Conservation (phyloP, 2,888 invertebrate genomes). For the Patella caerulea region DNA sequence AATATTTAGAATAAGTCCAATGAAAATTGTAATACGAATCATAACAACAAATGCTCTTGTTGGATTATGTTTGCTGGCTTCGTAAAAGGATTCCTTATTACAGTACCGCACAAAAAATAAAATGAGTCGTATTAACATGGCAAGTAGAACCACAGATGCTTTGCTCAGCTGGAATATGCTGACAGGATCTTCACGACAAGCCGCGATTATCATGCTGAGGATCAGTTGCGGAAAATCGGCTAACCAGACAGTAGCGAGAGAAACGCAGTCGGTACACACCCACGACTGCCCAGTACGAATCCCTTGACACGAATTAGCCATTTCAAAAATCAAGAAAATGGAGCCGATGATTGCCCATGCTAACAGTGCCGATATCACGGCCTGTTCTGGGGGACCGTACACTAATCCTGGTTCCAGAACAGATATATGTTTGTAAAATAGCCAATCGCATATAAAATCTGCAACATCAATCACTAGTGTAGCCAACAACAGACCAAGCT, state of each 20-base stretch:
- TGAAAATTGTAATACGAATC: constrained; percentile 50
- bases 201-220: constrained; percentile 45
- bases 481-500: constrained; percentile 36
- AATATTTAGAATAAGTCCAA: constrained; percentile 51
- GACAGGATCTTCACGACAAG: constrained; percentile 56
- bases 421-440: constrained; percentile 47
- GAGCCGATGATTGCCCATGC: constrained; percentile 48
- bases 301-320: constrained; percentile 35
- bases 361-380: constrained; percentile 35
- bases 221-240: constrained; percentile 45
- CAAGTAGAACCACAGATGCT: constrained; percentile 48
- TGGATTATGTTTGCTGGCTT: no score
- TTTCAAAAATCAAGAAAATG: constrained; percentile 39
- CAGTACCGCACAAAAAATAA: constrained; percentile 48
- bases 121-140: constrained; percentile 48
- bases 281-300: constrained; percentile 35
- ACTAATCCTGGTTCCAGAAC: constrained; percentile 47
- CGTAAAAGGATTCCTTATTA: constrained; percentile 25
- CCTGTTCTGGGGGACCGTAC: constrained; percentile 44
- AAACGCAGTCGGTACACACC: constrained; percentile 46
- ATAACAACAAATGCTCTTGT: no score
- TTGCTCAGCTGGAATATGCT: constrained; percentile 55
- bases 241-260: constrained; percentile 46
- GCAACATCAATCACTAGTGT: constrained; percentile 44
- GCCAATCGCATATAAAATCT: constrained; percentile 52